These are phyloP conservation scores for Leptocoma aspasia DNA, from an alignment of 2,113 vertebrate species.

Conservation along the genomic window DNA sequence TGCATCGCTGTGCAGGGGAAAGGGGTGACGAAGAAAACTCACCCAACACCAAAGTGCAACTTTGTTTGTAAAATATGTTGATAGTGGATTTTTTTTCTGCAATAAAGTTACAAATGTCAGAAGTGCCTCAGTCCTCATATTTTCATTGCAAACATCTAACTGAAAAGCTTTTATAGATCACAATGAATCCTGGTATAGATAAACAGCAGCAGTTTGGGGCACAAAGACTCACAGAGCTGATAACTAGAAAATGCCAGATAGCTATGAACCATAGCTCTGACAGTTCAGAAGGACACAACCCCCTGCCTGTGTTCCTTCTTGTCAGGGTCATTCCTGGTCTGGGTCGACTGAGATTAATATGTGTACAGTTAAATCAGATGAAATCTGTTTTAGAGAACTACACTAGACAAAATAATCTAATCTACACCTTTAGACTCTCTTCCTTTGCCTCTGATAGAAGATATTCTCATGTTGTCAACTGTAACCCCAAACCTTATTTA, in stretches of 20 bases:
- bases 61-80: slow-evolving; percentile 61
- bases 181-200: neutral
- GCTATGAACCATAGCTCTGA: neutral
- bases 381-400: neutral
- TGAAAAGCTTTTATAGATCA: neutral
- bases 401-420: neutral
- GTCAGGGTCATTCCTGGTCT: slow-evolving; percentile 6
- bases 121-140: neutral
- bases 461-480: neutral
- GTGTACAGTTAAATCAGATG: neutral
- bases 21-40: slow-evolving; percentile 12
- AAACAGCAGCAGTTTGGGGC: neutral
- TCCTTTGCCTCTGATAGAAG: neutral
- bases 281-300: neutral
- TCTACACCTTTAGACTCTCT: neutral
- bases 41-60: slow-evolving; percentile 59
- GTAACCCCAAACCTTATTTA: neutral
- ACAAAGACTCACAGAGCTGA: neutral
- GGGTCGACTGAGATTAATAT: neutral
- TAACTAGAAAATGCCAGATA: neutral
- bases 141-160: neutral
- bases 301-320: neutral
- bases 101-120: slow-evolving; percentile 61
- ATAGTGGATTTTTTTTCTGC: slow-evolving; percentile 59
- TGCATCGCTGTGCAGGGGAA: neutral